Evolutionary conservation across 2,113 vertebrate genomes (phyloP), one percentile per base, ranked within the genome.

Genomic region (Pteronura brasiliensis): DNA sequence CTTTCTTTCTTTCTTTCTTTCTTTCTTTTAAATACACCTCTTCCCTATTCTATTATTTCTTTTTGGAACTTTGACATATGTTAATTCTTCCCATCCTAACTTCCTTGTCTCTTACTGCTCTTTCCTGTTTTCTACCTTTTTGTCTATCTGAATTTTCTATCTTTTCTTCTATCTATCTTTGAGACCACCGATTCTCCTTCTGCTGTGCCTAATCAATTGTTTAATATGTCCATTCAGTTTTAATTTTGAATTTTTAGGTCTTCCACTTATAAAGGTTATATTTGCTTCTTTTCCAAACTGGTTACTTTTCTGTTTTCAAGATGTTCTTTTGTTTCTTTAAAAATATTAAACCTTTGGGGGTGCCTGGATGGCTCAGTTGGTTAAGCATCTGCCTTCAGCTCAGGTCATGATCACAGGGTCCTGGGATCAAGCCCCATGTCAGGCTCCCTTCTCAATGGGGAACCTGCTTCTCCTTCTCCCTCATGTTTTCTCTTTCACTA

Each of bases 221-320:
- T 88, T 74, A 84, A 82, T 77, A n/a, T 79, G n/a, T 59, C 23
- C n/a, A 76, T 1, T 91, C 34, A 96, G 3, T 81, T 97, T 88
- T 88, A 96, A 55, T 74, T 49, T 61, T 7, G 17, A 18, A 86
- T 42, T 61, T 57, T 93, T 77, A 69, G 79, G 10, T 59, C 21
- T 76, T 88, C 93, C 42, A 83, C 8, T 93, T 67, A 57, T 17
- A 79, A 8, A 79, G 80, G 20, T 52, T 86, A 55, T 25, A 77
- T 77, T 80, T 85, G 27, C 18, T 88, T 85, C 34, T 96, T 92
- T 95, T 71, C 65, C 74, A 83, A 88, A 72, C 34, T 72, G 52
- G 20, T 83, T 27, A 74, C 34, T 55, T 94, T 89, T 59, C 67
- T 36, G 52, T 85, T 63, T 85, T 96, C 14, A 89, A 81, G 20